Percentiles rank a stretch among this genome's conserved stretches.
phyloP scores from a whole-genome alignment of 2,888 invertebrate genomes.

The Bombylius discolor region DNA sequence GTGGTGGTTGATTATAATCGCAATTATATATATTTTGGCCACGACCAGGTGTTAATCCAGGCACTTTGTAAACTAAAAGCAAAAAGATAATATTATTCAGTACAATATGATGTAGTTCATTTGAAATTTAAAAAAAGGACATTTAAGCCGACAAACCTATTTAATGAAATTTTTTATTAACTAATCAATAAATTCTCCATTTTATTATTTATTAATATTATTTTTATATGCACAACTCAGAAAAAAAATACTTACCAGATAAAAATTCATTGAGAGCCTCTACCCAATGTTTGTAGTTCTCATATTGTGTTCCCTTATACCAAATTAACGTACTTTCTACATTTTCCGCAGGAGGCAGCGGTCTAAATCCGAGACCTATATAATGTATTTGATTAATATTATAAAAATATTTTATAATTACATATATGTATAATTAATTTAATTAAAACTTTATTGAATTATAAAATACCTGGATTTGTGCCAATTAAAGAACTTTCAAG shows the following conservation, averaged over 20 bases:
- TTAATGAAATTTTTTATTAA: too few species aligned
- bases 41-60: slow-evolving; percentile 55
- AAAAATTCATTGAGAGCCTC: slow-evolving; percentile 62
- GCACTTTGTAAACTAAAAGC: slow-evolving; percentile 57
- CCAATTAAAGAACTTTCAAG: slow-evolving; percentile 79
- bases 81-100: too few species aligned
- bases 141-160: too few species aligned
- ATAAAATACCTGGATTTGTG: slow-evolving; percentile 62
- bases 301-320: slow-evolving; percentile 71
- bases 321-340: slow-evolving; percentile 91
- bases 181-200: too few species aligned
- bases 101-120: too few species aligned
- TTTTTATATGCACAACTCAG: too few species aligned
- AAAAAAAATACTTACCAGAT: slow-evolving; percentile 46
- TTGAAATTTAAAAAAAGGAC: too few species aligned
- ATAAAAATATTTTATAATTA: not conserved
- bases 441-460: not conserved
- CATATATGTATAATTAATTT: not conserved
- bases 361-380: slow-evolving; percentile 82
- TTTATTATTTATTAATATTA: too few species aligned
- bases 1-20: slow-evolving; percentile 56
- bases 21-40: slow-evolving; percentile 66
- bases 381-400: not conserved
- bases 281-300: slow-evolving; percentile 68
- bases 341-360: slow-evolving; percentile 72